Evolutionary conservation across 1,140 invertebrate genomes (phyloP).

Genomic region (Euglossa dilemma): DNA sequence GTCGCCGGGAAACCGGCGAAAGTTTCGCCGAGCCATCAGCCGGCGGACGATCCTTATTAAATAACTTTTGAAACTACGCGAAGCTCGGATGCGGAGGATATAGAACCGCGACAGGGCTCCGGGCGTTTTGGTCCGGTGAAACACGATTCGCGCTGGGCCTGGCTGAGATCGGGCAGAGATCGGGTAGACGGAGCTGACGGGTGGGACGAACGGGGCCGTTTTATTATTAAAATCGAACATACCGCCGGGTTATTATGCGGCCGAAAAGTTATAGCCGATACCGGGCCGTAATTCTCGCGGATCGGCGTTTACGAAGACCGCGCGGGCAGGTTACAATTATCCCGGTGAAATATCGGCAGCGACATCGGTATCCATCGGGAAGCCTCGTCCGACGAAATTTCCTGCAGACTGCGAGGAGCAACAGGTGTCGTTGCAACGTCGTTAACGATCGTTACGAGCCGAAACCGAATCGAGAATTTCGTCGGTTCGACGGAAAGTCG

Average conservation of each 20-base stretch:
- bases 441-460: slow-evolving; percentile 2
- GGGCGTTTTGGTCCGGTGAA: not conserved
- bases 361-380: not conserved
- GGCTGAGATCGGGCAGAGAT: not conserved
- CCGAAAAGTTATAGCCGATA: not conserved
- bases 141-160: not conserved
- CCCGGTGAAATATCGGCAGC: not conserved
- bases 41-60: slow-evolving; percentile 32
- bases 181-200: accelerated
- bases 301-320: not conserved
- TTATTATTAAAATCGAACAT: not conserved
- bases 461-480: slow-evolving; percentile 11
- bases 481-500: not conserved
- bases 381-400: not conserved
- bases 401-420: not conserved
- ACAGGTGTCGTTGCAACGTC: slow-evolving; percentile 44
- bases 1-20: not conserved
- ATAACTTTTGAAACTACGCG: slow-evolving; percentile 35
- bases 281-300: not conserved
- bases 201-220: too few relatives aligned
- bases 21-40: slow-evolving; percentile 15
- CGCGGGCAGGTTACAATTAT: slow-evolving; percentile 6
- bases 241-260: not conserved
- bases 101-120: not conserved
- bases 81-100: not conserved